A percentile compares a stretch with the other conserved stretches of the same genome.
phyloP scores from a whole-genome alignment of 2,888 invertebrate species.

The Cistogaster globosa region DNA sequence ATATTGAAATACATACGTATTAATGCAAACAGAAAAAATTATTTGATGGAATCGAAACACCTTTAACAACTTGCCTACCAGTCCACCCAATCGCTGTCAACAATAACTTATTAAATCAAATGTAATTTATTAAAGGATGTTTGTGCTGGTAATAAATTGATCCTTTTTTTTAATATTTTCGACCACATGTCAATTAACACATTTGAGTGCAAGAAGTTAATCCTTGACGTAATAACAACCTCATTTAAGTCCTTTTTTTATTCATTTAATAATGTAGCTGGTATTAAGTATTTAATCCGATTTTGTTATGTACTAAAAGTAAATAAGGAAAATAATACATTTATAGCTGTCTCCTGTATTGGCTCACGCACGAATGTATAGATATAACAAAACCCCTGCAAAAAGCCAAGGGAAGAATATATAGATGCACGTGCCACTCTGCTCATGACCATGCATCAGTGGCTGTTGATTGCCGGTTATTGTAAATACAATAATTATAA shows the following conservation, averaged over 20 bases:
- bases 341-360: conserved; percentile 1
- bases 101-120: conserved; percentile 24
- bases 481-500: conserved; percentile 68
- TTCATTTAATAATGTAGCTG: conserved; percentile 24
- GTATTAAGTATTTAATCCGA: conserved; percentile 66
- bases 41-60: too few relatives aligned
- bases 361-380: not conserved
- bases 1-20: too few relatives aligned
- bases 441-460: conserved; percentile 60
- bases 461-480: conserved; percentile 68
- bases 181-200: conserved; percentile 65
- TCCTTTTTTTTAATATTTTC: conserved; percentile 53
- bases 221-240: conserved; percentile 32
- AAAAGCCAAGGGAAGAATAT: not conserved
- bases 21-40: too few relatives aligned
- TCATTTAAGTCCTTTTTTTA: not conserved
- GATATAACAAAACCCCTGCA: not conserved
- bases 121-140: not conserved
- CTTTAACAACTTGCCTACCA: too few relatives aligned
- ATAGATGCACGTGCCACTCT: not conserved
- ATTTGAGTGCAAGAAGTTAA: conserved; percentile 61
- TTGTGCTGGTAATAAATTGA: conserved; percentile 24
- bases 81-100: not conserved
- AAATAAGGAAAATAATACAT: conserved; percentile 57
- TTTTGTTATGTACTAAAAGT: conserved; percentile 50